Evolutionary conservation across 2,888 invertebrate genomes (phyloP).

Genomic region (Lacanobia wlatinum): DNA sequence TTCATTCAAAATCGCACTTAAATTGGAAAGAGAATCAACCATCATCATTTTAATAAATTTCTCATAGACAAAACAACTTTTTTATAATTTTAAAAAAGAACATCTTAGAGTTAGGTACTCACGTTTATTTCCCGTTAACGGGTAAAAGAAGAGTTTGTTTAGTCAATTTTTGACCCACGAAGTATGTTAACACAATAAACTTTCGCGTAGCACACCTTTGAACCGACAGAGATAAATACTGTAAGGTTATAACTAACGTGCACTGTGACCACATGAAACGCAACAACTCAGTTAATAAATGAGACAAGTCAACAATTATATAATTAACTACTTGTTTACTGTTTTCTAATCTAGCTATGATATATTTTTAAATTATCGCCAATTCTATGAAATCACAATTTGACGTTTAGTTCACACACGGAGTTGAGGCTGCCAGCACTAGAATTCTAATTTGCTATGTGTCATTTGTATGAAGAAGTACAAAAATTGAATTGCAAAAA

Average conservation of each 20-base stretch:
- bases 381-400: constrained; percentile 20
- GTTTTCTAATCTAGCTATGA: not conserved
- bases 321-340: constrained; percentile 7
- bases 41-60: not conserved
- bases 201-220: constrained; percentile 21
- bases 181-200: constrained; percentile 40
- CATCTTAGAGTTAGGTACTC: constrained; percentile 21
- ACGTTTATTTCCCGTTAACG: constrained; percentile 7
- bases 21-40: not conserved
- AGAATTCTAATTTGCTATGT: constrained; percentile 32
- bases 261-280: constrained; percentile 20
- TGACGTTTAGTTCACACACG: constrained; percentile 39
- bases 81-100: constrained; percentile 13
- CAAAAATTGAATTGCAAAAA: not conserved
- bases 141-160: not conserved
- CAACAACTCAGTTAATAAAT: not conserved
- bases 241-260: constrained; percentile 20
- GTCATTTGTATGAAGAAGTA: not conserved
- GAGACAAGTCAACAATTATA: constrained; percentile 4
- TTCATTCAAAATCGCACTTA: not conserved
- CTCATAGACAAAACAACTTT: not conserved
- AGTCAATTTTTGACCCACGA: constrained; percentile 9
- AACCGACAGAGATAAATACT: not conserved
- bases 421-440: constrained; percentile 36
- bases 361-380: constrained; percentile 34